Evolutionary conservation across 2,888 invertebrate species (phyloP), one percentile per base, ranked within the genome.

Genomic region (Calliphora vomitoria): DNA sequence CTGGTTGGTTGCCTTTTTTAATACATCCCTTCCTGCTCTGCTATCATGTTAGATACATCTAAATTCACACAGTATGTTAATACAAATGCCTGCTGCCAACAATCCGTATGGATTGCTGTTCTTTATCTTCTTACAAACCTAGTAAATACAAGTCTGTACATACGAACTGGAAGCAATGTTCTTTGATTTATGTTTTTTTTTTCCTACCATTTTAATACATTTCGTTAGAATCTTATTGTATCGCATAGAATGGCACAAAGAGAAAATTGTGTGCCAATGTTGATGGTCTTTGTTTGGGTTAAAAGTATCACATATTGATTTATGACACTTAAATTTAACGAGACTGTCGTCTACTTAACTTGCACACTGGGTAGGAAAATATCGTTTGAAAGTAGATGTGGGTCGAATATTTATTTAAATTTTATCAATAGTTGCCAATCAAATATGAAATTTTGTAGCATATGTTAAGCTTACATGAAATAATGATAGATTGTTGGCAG

Each of bases 291-390:
- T 64, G 35, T 64, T 68, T 66, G 55, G 41, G 8, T 13, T 69
- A 15, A n/a, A 20, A 20, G 44, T 68, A 15, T 82, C 31, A 68
- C 25, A 60, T 75, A 69, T 75, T 82, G 60, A 75, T 82, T 82
- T 82, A 75, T 75, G 60, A 50, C 68, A 60, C 74, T 66, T 66
- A 41, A 68, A 58, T 58, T 64, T 35, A n/a, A 15, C 13, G 15
- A 13, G 64, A 25, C 18, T 47, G 31, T 60, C 3, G 2, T 31
- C 47, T 31, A 5, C 3, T 58, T 25, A 25, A 25, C 25, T 18
- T 20, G 53, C 38, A 76, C 53, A 64, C 8, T 76, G 41, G 41
- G 18, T 18, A 10, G 64, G 11, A 41, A 66, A 41, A 66, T 18
- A 44, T 41, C 11, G 64, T 4, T 38, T 64, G 1, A 35, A 15